phyloP scores from a whole-genome alignment of 2,888 invertebrate genomes.

The Clusia tigrina region DNA sequence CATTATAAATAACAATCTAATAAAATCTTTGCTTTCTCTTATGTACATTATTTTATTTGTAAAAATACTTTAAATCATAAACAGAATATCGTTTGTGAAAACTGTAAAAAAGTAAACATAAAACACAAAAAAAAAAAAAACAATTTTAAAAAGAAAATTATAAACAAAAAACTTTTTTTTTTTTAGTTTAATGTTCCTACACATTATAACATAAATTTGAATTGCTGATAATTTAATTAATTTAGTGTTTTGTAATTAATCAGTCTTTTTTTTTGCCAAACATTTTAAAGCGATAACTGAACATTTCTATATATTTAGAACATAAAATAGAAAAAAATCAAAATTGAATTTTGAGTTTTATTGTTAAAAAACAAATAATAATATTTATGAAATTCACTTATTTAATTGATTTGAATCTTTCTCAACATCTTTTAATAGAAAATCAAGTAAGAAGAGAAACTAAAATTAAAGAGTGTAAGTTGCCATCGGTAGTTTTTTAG shows the following conservation, averaged over 20 bases:
- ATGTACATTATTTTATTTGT: not conserved
- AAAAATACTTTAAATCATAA: too few relatives aligned
- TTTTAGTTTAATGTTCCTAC: not conserved
- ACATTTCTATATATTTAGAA: not conserved
- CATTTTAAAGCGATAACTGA: not conserved
- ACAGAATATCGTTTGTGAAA: too few relatives aligned
- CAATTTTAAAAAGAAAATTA: not conserved
- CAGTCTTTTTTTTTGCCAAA: conserved; percentile 1
- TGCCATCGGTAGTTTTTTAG: not conserved
- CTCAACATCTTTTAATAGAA: not conserved
- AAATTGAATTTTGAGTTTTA: too few relatives aligned
- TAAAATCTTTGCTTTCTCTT: not conserved
- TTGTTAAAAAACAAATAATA: too few relatives aligned
- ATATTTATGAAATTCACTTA: too few relatives aligned
- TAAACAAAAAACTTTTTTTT: not conserved
- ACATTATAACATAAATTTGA: not conserved
- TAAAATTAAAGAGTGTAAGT: not conserved
- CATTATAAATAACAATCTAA: not conserved
- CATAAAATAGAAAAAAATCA: too few relatives aligned
- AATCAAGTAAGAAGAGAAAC: not conserved
- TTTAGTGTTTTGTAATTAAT: conserved; percentile 6
- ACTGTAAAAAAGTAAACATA: not conserved
- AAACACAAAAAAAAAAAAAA: not conserved
- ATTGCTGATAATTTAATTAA: not conserved
- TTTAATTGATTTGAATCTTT: not conserved